Conservation (phyloP, 2,797 vertebrate species). For the Pachyuromys duprasi region DNA sequence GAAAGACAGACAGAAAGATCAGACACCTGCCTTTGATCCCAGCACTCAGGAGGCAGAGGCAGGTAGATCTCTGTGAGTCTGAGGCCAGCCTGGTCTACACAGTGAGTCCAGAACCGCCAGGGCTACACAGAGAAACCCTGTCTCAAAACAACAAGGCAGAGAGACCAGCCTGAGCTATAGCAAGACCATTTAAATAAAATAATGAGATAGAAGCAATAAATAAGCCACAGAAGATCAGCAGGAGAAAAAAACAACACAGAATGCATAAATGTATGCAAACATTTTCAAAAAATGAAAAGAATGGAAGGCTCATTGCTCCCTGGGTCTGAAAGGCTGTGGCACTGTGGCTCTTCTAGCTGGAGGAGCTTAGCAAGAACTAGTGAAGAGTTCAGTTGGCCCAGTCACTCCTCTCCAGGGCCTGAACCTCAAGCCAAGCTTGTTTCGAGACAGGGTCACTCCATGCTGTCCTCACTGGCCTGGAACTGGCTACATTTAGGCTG, state of each 20-base stretch:
- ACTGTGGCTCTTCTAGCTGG: neutral
- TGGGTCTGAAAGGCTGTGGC: neutral
- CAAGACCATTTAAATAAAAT: neutral
- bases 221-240: neutral
- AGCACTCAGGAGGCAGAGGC: neutral
- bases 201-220: neutral
- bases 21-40: neutral
- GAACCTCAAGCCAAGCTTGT: neutral
- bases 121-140: neutral
- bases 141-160: neutral
- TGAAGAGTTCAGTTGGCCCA: neutral
- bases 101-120: neutral
- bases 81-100: neutral
- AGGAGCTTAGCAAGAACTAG: neutral
- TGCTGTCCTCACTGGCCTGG: neutral
- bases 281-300: slow-evolving; percentile 14
- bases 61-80: neutral
- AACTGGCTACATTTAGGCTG: neutral
- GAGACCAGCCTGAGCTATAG: neutral
- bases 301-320: neutral
- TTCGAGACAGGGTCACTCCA: too few species aligned
- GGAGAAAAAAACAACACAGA: neutral
- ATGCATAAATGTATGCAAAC: neutral
- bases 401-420: neutral
- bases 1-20: too few species aligned